Conservation (phyloP, 2,888 invertebrate species). For the Ophion obscuratus region DNA sequence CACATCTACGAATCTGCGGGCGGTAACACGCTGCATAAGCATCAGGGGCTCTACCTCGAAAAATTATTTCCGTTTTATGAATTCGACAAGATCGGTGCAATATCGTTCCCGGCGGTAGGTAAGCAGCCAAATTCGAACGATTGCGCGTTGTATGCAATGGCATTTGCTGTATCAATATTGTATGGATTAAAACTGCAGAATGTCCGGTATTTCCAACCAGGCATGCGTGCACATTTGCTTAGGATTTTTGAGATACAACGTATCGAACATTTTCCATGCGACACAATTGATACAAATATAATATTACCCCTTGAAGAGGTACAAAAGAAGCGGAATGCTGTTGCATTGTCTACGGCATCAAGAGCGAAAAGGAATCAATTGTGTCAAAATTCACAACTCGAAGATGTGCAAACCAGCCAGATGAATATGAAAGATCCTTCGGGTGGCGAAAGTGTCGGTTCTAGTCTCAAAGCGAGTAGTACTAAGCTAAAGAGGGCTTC, state of each 20-base stretch:
- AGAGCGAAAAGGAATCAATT: too few species aligned
- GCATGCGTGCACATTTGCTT: slow-evolving; percentile 37
- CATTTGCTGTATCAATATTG: slow-evolving; percentile 44
- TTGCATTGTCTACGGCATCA: too few species aligned
- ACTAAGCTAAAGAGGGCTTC: too few species aligned
- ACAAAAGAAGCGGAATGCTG: too few species aligned
- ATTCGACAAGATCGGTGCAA: slow-evolving; percentile 13
- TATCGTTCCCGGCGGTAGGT: slow-evolving; percentile 54
- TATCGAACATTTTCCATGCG: slow-evolving; percentile 38
- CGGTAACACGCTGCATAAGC: slow-evolving; percentile 18
- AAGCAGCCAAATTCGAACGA: slow-evolving; percentile 34
- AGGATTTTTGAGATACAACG: slow-evolving; percentile 11
- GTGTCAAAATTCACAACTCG: too few species aligned
- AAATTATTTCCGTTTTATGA: slow-evolving; percentile 51
- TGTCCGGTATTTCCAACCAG: slow-evolving; percentile 7
- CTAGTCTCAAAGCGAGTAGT: too few species aligned
- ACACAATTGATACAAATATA: not conserved
- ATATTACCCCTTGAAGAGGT: not conserved
- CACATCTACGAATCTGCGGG: slow-evolving; percentile 60
- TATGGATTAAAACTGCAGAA: slow-evolving; percentile 30
- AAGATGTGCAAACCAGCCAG: too few species aligned
- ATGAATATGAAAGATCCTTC: too few species aligned
- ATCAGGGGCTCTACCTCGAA: slow-evolving; percentile 51
- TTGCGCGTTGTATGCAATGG: slow-evolving; percentile 44
- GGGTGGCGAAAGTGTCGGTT: too few species aligned